Evolutionary conservation across 2,113 vertebrate genomes (phyloP).

Genomic region (Dasyprocta punctata): DNA sequence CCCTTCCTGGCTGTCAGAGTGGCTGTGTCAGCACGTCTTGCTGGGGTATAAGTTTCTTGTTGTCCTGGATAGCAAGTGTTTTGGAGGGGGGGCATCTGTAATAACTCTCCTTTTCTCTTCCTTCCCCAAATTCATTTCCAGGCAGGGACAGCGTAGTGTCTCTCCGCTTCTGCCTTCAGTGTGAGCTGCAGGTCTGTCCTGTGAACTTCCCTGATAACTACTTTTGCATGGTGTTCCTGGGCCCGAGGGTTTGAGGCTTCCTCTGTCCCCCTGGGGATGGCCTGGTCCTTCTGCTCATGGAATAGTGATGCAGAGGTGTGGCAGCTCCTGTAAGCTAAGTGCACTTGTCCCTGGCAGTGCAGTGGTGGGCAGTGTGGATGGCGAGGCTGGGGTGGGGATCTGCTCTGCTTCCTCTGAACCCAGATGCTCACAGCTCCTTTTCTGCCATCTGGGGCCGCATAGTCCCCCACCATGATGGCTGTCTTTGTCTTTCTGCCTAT

Average conservation of each 20-base stretch:
- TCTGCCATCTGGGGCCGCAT: background rate
- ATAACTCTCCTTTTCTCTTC: background rate
- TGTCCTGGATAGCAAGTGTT: background rate
- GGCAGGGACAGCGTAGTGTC: background rate
- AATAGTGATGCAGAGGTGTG: background rate
- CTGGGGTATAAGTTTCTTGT: background rate
- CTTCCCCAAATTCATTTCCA: background rate
- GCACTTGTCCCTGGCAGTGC: background rate
- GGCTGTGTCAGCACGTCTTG: background rate
- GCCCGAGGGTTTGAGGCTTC: background rate
- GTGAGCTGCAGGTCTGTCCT: background rate
- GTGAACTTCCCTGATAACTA: background rate
- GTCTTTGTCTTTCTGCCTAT: background rate
- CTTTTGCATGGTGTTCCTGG: background rate
- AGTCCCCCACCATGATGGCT: fast-evolving
- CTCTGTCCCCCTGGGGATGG: fast-evolving
- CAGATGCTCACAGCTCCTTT: background rate
- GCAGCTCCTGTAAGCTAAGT: background rate
- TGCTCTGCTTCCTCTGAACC: fast-evolving
- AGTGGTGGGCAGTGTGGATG: background rate
- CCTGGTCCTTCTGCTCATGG: background rate
- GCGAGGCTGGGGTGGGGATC: background rate
- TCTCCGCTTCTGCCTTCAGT: background rate
- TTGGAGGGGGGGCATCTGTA: background rate
- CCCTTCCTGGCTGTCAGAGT: conserved; percentile 3